A percentile compares a stretch with the other conserved stretches of the same genome.
These are phyloP conservation scores for Hemistola chrysoprasaria DNA, from an alignment of 2,888 invertebrate species.

Conservation along the genomic window DNA sequence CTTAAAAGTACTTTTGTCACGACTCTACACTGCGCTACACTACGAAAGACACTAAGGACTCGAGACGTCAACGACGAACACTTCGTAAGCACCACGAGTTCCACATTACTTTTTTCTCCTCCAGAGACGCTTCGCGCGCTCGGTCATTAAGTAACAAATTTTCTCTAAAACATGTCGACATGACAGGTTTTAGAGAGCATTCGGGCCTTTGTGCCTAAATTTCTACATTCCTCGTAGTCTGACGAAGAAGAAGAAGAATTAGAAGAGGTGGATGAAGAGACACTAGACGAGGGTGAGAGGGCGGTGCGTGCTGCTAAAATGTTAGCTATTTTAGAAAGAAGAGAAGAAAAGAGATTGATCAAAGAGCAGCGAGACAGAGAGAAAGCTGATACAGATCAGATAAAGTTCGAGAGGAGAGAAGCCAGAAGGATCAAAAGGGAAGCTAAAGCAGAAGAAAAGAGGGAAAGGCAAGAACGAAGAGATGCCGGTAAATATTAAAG, in stretches of 20 bases:
- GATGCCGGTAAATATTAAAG: conserved; percentile 61
- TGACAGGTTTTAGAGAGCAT: too few species aligned
- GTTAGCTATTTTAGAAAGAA: conserved; percentile 42
- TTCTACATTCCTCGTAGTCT: conserved; percentile 33
- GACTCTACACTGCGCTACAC: too few species aligned
- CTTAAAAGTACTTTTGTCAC: too few species aligned
- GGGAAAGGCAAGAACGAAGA: conserved; percentile 53
- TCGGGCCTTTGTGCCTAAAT: too few species aligned
- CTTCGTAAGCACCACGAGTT: too few species aligned
- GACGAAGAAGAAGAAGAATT: conserved; percentile 55
- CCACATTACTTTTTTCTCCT: too few species aligned
- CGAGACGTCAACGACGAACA: too few species aligned
- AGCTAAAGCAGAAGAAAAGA: conserved; percentile 49
- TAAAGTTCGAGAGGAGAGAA: conserved; percentile 60
- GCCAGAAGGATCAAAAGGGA: conserved; percentile 58
- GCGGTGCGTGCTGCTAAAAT: conserved; percentile 52
- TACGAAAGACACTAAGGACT: too few species aligned
- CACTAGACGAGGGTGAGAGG: conserved; percentile 68
- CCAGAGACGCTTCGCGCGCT: too few species aligned
- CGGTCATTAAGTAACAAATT: too few species aligned
- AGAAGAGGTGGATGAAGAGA: conserved; percentile 68
- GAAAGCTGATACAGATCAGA: conserved; percentile 48
- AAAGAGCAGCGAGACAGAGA: conserved; percentile 50
- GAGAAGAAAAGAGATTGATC: conserved; percentile 49
- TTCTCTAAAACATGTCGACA: too few species aligned